Conservation (phyloP, 92 coral and sea anemone genomes). For the Porites cylindrica region DNA sequence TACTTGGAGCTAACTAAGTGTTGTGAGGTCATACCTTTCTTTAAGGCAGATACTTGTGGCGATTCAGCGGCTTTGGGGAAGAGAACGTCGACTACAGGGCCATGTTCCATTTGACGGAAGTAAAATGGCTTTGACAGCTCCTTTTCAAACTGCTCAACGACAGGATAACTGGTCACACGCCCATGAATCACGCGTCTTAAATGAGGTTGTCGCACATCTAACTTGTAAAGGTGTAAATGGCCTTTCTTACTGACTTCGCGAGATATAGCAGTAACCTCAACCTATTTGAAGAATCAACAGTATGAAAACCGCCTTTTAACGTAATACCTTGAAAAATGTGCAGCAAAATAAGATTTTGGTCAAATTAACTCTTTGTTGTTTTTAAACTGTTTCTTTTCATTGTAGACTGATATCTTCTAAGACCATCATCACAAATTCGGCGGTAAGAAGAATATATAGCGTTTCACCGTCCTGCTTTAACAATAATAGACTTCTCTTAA, state of each 20-base stretch:
- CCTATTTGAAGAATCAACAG: conserved; percentile 21
- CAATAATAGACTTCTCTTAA: too few relatives aligned
- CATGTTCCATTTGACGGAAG: conserved; percentile 86
- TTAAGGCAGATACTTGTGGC: conserved; percentile 78
- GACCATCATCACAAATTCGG: too few relatives aligned
- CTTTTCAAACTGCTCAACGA: conserved; percentile 85
- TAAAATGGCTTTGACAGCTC: conserved; percentile 83
- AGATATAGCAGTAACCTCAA: conserved; percentile 72
- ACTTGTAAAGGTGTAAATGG: conserved; percentile 61
- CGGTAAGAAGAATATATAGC: too few relatives aligned
- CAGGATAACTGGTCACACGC: conserved; percentile 76
- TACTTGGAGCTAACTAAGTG: too few relatives aligned
- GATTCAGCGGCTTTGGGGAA: conserved; percentile 72
- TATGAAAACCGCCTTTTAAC: too few relatives aligned
- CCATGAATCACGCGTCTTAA: conserved; percentile 70
- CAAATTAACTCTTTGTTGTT: too few relatives aligned
- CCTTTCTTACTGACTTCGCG: conserved; percentile 35
- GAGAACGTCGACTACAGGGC: conserved; percentile 74
- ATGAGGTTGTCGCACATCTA: conserved; percentile 82
- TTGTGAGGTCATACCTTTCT: conserved; percentile 73
- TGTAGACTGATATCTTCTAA: too few relatives aligned
- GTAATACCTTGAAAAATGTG: too few relatives aligned
- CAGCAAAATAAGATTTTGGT: too few relatives aligned
- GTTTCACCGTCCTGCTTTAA: too few relatives aligned
- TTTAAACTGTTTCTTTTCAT: too few relatives aligned